Evolutionary conservation across 2,888 invertebrate genomes (phyloP).

Genomic region (Metallyticus violacea): DNA sequence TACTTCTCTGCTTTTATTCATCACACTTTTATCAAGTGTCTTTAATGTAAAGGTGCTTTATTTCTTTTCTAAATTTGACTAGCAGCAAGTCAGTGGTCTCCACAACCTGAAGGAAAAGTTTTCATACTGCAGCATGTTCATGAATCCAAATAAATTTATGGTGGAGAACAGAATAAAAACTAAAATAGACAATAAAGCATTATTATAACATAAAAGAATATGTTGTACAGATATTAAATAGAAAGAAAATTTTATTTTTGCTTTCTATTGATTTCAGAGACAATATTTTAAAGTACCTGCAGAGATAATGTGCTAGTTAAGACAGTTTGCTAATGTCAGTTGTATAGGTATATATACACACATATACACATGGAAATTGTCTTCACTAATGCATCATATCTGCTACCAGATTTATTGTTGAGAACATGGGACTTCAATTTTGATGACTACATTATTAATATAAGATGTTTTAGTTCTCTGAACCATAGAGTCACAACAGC

Average conservation of each 20-base stretch:
- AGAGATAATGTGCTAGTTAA: neutral
- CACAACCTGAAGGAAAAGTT: neutral
- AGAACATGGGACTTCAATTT: too few relatives aligned
- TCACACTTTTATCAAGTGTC: neutral
- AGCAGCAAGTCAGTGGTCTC: neutral
- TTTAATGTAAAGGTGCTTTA: neutral
- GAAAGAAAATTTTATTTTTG: neutral
- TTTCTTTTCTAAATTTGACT: neutral
- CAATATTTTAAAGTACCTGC: too few relatives aligned
- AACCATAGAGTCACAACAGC: neutral
- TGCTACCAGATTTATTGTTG: too few relatives aligned
- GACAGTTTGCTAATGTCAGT: too few relatives aligned
- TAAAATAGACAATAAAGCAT: neutral
- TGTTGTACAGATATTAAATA: neutral
- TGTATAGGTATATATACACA: too few relatives aligned
- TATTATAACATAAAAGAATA: neutral
- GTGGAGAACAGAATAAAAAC: neutral
- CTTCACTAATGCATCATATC: too few relatives aligned
- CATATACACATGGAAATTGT: too few relatives aligned
- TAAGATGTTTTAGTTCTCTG: too few relatives aligned
- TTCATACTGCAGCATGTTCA: neutral
- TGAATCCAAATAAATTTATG: neutral
- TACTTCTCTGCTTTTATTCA: neutral
- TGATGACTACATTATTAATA: too few relatives aligned
- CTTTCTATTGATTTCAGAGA: neutral